phyloP scores from a whole-genome alignment of 2,113 vertebrate genomes.

The Pituophis catenifer region DNA sequence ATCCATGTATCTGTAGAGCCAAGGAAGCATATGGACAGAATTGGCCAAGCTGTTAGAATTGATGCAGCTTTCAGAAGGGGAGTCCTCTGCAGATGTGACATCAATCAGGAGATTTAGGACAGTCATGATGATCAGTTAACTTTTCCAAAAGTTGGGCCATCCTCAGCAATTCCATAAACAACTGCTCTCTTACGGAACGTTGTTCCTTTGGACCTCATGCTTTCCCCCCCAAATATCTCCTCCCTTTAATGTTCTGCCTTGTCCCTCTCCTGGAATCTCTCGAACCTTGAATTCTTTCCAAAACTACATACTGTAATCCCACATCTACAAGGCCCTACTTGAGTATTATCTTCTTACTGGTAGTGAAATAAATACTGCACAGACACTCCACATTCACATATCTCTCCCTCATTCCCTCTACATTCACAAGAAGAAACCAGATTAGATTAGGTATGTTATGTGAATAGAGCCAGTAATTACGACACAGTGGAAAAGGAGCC shows the following conservation, averaged over 20 bases:
- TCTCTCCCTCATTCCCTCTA: neutral
- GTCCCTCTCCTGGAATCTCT: neutral
- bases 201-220: neutral
- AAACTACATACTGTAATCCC: neutral
- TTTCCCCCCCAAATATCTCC: neutral
- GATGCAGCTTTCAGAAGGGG: neutral
- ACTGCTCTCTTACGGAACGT: neutral
- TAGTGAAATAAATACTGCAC: neutral
- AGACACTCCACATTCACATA: neutral
- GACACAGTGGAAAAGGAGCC: neutral
- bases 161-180: neutral
- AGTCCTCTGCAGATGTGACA: neutral
- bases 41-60: neutral
- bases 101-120: neutral
- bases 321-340: neutral
- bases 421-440: neutral
- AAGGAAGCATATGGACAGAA: neutral
- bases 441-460: neutral
- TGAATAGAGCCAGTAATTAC: neutral
- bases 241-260: neutral
- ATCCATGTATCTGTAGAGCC: neutral
- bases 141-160: neutral
- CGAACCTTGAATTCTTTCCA: neutral
- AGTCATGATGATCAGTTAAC: neutral
- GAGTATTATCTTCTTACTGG: neutral